Conservation (phyloP, 2,888 invertebrate genomes). For the Oscheius sp. region DNA sequence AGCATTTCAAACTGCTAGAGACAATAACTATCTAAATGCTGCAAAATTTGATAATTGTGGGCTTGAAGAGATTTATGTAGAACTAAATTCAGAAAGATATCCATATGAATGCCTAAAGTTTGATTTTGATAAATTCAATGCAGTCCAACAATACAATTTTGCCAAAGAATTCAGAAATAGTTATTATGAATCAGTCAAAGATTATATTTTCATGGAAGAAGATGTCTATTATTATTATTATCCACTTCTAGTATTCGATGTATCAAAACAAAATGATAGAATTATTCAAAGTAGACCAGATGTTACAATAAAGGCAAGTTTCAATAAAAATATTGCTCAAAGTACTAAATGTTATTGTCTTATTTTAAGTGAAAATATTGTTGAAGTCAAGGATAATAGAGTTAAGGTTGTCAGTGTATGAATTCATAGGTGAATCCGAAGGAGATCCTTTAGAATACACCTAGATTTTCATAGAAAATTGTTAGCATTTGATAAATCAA, state of each 20-base stretch:
- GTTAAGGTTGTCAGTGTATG: constrained; percentile 46
- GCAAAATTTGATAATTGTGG: too few relatives aligned
- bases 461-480: neutral
- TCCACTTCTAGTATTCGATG: constrained; percentile 50
- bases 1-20: constrained; percentile 48
- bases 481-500: too few relatives aligned
- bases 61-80: too few relatives aligned
- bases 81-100: constrained; percentile 55
- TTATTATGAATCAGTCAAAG: constrained; percentile 48
- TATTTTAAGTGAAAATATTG: neutral
- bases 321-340: constrained; percentile 41
- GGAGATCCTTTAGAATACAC: too few relatives aligned
- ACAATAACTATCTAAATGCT: too few relatives aligned
- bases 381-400: constrained; percentile 28
- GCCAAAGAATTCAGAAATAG: constrained; percentile 55
- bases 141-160: constrained; percentile 56
- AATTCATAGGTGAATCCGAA: too few relatives aligned
- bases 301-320: constrained; percentile 52
- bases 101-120: constrained; percentile 56
- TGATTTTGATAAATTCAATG: constrained; percentile 52
- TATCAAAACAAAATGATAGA: constrained; percentile 55
- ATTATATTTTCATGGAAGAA: constrained; percentile 54
- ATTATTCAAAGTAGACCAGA: constrained; percentile 51
- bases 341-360: constrained; percentile 33
- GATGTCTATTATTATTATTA: constrained; percentile 37